A percentile compares a stretch with the other conserved stretches of the same genome.
phyloP scores from a whole-genome alignment of 2,888 invertebrate species.

The Lagria hirta region DNA sequence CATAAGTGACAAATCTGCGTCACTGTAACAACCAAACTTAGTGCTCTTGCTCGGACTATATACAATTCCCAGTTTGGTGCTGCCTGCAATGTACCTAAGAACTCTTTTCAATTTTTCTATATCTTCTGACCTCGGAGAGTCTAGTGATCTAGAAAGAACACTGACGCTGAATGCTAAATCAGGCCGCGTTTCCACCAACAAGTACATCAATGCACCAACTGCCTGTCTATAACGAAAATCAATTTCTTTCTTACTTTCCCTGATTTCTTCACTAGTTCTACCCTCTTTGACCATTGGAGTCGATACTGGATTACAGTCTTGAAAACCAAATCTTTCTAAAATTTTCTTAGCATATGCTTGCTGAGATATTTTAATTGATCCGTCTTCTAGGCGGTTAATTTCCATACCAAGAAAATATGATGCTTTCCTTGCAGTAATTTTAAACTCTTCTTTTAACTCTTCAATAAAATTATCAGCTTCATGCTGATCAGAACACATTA shows the following conservation, averaged over 20 bases:
- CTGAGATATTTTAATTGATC: constrained; percentile 7
- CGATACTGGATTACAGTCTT: constrained; percentile 4
- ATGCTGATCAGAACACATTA: constrained; percentile 21
- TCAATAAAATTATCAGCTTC: constrained; percentile 27
- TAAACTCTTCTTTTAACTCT: constrained; percentile 18
- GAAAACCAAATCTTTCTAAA: constrained; percentile 11
- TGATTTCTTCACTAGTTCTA: constrained; percentile 22
- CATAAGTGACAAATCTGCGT: background rate
- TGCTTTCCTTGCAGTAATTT: constrained; percentile 9
- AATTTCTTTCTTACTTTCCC: constrained; percentile 18
- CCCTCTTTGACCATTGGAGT: constrained; percentile 16
- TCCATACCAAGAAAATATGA: constrained; percentile 3
- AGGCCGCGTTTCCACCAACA: constrained; percentile 26
- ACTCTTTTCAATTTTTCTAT: background rate
- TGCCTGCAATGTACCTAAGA: background rate
- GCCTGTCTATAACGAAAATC: constrained; percentile 28
- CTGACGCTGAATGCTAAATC: constrained; percentile 24
- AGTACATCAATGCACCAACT: constrained; percentile 31
- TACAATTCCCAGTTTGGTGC: background rate
- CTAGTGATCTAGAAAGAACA: constrained; percentile 1
- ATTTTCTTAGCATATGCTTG: constrained; percentile 13
- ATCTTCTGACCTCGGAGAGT: background rate
- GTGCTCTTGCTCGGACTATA: background rate
- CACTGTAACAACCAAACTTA: background rate
- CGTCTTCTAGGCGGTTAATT: background rate